Conservation (phyloP, 2,797 vertebrate species). For the Enteromius fasciolatus region DNA sequence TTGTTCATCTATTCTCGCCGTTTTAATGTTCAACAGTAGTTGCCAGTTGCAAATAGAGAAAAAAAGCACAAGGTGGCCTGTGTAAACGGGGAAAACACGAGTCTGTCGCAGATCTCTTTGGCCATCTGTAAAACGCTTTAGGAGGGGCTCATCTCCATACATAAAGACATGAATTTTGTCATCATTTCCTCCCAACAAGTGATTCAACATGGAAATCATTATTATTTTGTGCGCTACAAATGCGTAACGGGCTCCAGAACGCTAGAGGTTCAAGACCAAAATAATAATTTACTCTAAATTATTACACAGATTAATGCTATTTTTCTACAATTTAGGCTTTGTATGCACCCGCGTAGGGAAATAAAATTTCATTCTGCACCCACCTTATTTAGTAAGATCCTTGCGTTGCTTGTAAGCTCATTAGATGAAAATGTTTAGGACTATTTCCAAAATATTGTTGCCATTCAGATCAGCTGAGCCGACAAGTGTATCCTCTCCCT, state of each 20-base stretch:
- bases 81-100: conserved; percentile 34
- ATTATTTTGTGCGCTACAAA: neutral
- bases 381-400: conserved; percentile 37
- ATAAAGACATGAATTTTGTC: conserved; percentile 29
- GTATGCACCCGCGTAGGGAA: neutral
- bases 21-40: conserved; percentile 15
- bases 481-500: conserved; percentile 14
- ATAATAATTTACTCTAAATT: conserved; percentile 30
- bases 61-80: conserved; percentile 39
- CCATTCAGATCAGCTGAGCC: neutral
- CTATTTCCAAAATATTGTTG: conserved; percentile 28
- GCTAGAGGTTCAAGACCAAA: neutral
- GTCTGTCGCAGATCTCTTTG: conserved; percentile 38
- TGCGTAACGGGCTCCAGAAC: neutral
- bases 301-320: neutral
- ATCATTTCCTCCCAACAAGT: conserved; percentile 46
- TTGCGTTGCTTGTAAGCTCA: neutral
- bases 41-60: conserved; percentile 15
- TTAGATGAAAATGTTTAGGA: neutral
- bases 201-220: neutral
- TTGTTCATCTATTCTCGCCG: conserved; percentile 27
- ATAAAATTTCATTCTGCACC: neutral
- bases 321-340: neutral
- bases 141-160: conserved; percentile 46
- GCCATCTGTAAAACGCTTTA: conserved; percentile 48